Base-by-base conservation (phyloP, 2,113 vertebrate species). In the Thunnus maccoyii region DNA sequence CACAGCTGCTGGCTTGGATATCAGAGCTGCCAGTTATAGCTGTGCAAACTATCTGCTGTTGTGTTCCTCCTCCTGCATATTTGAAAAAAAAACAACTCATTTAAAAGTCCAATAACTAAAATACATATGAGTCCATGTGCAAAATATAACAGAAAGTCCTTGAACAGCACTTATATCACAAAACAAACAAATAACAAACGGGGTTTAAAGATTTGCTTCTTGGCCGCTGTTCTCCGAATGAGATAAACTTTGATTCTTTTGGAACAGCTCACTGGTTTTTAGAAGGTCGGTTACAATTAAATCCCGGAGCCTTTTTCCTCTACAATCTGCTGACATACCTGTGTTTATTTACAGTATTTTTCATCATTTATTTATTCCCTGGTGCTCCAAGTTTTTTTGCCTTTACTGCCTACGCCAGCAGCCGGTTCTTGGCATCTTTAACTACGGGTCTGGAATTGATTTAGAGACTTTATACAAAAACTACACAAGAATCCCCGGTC, bases 371-470 rank as follows among this genome's bases (percentile, higher is more conserved):
- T 4, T 25, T 16, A 22, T 22, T 25, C 52, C 52, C 36, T 11
- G 32, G 20, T 54, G 20, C n/a, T 52, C 47, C 27, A 18, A 41
- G 64, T 27, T 25, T 66, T 22, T 68, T 61, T 7, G 44, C 20
- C 6, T 36, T 48, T 10, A 18, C 32, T 11, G 12, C 25, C 13
- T 41, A 22, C 15, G 1, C 36, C 54, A 60, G 54, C 75, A 66
- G 44, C 36, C 25, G 11, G 6, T 47, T 78, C 58, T 20, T 22
- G 64, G 10, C 22, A 18, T 60, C 47, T 66, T 66, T 61, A 48
- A 71, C 69, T 36, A 25, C 57, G 14, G 48, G 20, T 56, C 30
- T 69, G 30, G 56, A 72, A 67, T 27, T 68, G 46, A 78, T 74
- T 48, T 48, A 36, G 36, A 9, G 7, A 41, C 36, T 22, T 22